Evolutionary conservation across 2,797 vertebrate genomes (phyloP).

Genomic region (Leptoclinus maculatus): DNA sequence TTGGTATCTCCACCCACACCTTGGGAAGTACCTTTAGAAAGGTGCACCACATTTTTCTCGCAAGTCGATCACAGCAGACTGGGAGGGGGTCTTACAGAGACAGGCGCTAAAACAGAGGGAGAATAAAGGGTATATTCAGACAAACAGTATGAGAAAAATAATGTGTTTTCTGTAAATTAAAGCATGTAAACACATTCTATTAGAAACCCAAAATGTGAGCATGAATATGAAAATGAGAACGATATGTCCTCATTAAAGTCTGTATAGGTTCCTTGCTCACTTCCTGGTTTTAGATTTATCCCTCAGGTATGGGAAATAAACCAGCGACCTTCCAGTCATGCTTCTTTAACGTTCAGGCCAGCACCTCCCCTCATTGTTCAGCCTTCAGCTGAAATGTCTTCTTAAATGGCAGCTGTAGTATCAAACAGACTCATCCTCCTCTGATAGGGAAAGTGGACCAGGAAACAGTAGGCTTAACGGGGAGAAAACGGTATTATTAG

Average conservation of each 20-base stretch:
- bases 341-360: constrained; percentile 14
- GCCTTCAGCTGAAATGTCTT: constrained; percentile 28
- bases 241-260: background rate
- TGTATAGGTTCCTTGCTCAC: background rate
- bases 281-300: constrained; percentile 15
- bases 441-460: constrained; percentile 67
- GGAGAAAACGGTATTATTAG: constrained; percentile 81
- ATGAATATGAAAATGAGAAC: background rate
- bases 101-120: background rate
- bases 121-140: background rate
- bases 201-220: background rate
- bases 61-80: background rate
- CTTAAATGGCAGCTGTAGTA: constrained; percentile 23
- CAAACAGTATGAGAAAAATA: background rate
- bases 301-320: constrained; percentile 11
- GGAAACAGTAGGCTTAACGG: constrained; percentile 65
- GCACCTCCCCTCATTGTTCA: constrained; percentile 24
- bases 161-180: background rate
- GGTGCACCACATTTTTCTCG: background rate
- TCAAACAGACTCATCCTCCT: constrained; percentile 45
- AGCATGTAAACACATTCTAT: background rate
- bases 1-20: background rate
- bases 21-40: background rate
- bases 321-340: background rate
- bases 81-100: too few relatives aligned